A percentile compares a stretch with the other conserved stretches of the same genome.
These are phyloP conservation scores for Aurelia aurita complex sp. Pacific DNA, from an alignment of 30 jellyfish, hydroid and myxozoan genomes.

Conservation along the genomic window DNA sequence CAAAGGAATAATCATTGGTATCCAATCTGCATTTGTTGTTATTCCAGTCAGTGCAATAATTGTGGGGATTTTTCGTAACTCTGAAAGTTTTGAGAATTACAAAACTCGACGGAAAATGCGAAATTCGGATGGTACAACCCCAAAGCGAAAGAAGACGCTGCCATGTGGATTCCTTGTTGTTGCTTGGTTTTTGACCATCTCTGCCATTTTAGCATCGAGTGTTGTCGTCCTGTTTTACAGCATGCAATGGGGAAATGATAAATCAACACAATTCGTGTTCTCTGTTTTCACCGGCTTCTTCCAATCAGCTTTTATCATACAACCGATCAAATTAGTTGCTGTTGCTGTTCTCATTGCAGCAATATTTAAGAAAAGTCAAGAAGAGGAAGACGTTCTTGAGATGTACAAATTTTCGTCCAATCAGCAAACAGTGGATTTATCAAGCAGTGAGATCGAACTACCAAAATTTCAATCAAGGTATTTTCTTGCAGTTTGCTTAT, in stretches of 20 bases:
- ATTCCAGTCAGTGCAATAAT: constrained; percentile 66
- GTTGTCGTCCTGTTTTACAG: constrained; percentile 74
- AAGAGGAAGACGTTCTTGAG: constrained; percentile 52
- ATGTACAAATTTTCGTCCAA: constrained; percentile 46
- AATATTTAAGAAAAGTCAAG: constrained; percentile 45
- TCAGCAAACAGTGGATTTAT: constrained; percentile 17
- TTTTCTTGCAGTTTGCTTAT: too few species aligned
- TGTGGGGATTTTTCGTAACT: constrained; percentile 60
- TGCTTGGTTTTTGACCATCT: constrained; percentile 67
- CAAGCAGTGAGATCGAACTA: constrained; percentile 5
- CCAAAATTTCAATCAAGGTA: constrained; percentile 37
- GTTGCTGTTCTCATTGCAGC: constrained; percentile 72
- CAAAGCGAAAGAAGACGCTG: constrained; percentile 27
- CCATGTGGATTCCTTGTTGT: constrained; percentile 37
- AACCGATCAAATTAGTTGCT: constrained; percentile 72
- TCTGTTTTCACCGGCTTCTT: constrained; percentile 67
- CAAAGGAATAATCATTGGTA: constrained; percentile 67
- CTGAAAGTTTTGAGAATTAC: constrained; percentile 33
- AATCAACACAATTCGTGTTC: constrained; percentile 73
- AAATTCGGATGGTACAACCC: constrained; percentile 4
- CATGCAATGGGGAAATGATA: constrained; percentile 87
- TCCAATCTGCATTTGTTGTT: constrained; percentile 68
- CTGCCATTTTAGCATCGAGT: constrained; percentile 32
- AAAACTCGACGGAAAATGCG: constrained; percentile 3
- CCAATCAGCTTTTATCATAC: constrained; percentile 73